Conservation (phyloP, 92 coral and sea anemone genomes). For the Nematostella vectensis region DNA sequence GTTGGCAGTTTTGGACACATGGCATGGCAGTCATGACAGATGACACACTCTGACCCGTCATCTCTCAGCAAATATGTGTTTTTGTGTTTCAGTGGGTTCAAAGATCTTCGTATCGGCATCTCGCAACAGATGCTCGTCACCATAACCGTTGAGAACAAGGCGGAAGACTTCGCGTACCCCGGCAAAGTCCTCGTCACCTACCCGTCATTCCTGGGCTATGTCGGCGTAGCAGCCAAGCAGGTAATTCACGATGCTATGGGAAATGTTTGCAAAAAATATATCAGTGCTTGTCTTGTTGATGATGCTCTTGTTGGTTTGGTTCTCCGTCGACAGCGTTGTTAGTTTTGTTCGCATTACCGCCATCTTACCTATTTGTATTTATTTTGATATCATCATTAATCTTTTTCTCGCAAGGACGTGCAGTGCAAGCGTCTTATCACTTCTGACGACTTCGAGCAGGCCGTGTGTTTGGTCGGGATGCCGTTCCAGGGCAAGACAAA, state of each 20-base stretch:
- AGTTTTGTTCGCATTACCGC: too few species aligned
- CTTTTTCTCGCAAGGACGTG: constrained; percentile 18
- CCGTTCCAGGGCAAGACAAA: constrained; percentile 52
- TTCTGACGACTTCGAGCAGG: constrained; percentile 13
- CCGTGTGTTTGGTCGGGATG: constrained; percentile 52
- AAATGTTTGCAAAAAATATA: too few species aligned
- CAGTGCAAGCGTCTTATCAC: constrained; percentile 20
- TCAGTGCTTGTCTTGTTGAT: too few species aligned
- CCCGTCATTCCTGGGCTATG: constrained; percentile 60
- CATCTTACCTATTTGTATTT: too few species aligned
- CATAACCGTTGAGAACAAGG: constrained; percentile 60
- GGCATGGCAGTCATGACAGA: too few species aligned
- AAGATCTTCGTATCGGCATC: constrained; percentile 44
- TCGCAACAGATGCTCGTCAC: constrained; percentile 43
- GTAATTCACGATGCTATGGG: background rate
- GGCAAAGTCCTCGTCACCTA: constrained; percentile 62
- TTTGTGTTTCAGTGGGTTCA: constrained; percentile 36
- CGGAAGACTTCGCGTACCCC: constrained; percentile 79
- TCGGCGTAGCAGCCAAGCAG: constrained; percentile 36
- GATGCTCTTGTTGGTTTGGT: too few species aligned
- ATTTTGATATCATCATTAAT: too few species aligned
- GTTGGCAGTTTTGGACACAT: too few species aligned
- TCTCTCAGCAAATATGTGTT: too few species aligned
- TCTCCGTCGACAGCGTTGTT: too few species aligned
- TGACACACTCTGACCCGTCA: too few species aligned